These are phyloP conservation scores for Gari tellinella DNA, from an alignment of 2,888 invertebrate species.

Conservation along the genomic window DNA sequence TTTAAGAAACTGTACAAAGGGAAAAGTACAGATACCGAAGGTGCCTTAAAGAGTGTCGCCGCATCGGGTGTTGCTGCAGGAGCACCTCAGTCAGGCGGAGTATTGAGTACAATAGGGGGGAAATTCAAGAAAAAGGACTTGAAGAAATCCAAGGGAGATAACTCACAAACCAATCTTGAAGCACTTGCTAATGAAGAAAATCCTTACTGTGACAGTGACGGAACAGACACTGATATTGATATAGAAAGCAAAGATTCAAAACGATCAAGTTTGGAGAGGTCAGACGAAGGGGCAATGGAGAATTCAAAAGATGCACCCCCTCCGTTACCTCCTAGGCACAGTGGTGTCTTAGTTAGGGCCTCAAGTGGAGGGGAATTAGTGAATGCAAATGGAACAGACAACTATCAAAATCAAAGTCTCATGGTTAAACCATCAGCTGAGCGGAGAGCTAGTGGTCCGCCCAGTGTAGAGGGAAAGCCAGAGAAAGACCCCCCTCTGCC, in stretches of 20 bases:
- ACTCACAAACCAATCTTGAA: constrained; percentile 40
- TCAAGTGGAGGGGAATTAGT: constrained; percentile 36
- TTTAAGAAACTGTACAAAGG: constrained; percentile 49
- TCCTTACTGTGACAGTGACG: constrained; percentile 61
- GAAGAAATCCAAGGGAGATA: constrained; percentile 38
- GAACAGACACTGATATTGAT: constrained; percentile 66
- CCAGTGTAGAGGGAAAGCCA: background rate
- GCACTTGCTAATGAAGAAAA: constrained; percentile 25
- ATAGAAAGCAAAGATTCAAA: constrained; percentile 17
- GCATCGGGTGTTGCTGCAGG: constrained; percentile 7
- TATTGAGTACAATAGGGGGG: constrained; percentile 28
- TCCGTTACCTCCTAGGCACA: constrained; percentile 68
- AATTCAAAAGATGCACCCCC: constrained; percentile 52
- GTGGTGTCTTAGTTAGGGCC: constrained; percentile 56
- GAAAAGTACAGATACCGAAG: constrained; percentile 20
- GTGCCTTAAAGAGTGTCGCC: constrained; percentile 5
- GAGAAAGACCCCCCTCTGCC: constrained; percentile 69
- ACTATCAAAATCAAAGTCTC: too few relatives aligned
- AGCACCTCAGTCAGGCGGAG: constrained; percentile 23
- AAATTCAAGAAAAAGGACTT: constrained; percentile 49
- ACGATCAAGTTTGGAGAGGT: constrained; percentile 21
- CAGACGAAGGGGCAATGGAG: constrained; percentile 23
- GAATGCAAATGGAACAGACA: too few relatives aligned
- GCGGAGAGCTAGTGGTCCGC: background rate
- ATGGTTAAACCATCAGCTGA: too few relatives aligned